Base-by-base conservation (phyloP, 1,140 invertebrate species). In the Aphelenchoides fujianensis region DNA sequence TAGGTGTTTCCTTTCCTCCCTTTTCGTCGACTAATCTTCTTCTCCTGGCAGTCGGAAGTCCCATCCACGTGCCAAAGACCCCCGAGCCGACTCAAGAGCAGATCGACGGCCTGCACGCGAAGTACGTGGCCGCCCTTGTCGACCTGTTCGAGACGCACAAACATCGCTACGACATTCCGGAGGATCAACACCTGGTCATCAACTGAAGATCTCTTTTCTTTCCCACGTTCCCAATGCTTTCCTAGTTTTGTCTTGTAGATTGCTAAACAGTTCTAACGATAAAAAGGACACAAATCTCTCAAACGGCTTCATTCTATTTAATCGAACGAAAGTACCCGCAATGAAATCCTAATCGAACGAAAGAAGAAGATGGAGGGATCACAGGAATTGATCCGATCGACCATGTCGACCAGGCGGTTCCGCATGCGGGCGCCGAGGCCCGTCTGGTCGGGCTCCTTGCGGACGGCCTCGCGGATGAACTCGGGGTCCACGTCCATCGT, bases 131-230 rank as follows among this genome's bases (percentile, higher is more conserved):
- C 9, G 86, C 87, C 9, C 84, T 95, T 3, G 86, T 87, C 0
- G 84, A 90, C 3, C 85, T 95, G 7, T 95, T 94, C 83, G 90
- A 95, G 70, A 88, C 86, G 32, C 86, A 94, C 69, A 95, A 95
- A 82, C 79, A 86, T 5, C 90, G 92, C 76, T 94, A 92, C 83
- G 84, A 83, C 12, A 73, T 85, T 16, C n/a, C 69, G 9, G 64
- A 32, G 53, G 63, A 66, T 30, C 12, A 16, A 41, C 68, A 69
- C 37, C 68, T 69, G n/a, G 28, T 30, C n/a, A 23, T 69, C 32
- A 27, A 68, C 41, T 69, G 32, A 68, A 70, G n/a, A n/a, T n/a
- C n/a, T n/a, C n/a, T n/a, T n/a, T n/a, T n/a, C n/a, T n/a, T n/a
- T n/a, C n/a, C n/a, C n/a, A n/a, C n/a, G n/a, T n/a, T n/a, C n/a